These are phyloP conservation scores for Calyptomena viridis DNA, from an alignment of 2,113 vertebrate genomes.

Conservation along the genomic window DNA sequence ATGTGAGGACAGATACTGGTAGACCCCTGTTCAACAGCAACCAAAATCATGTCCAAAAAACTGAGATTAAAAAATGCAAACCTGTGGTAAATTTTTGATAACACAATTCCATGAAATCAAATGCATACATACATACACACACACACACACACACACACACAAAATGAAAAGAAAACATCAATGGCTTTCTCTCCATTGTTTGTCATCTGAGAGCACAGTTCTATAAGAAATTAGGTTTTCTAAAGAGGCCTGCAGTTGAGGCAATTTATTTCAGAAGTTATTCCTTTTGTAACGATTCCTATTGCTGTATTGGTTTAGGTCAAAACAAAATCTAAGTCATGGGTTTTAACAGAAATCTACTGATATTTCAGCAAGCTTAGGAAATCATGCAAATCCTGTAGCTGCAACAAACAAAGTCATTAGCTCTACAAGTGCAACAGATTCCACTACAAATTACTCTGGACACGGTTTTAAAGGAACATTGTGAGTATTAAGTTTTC, in stretches of 20 bases:
- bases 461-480: neutral
- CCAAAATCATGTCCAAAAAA: neutral
- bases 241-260: neutral
- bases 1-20: neutral
- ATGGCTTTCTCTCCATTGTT: too few relatives aligned
- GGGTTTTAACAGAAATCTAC: neutral
- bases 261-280: neutral
- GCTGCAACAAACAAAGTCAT: neutral
- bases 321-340: neutral
- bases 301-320: neutral
- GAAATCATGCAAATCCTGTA: neutral
- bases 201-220: neutral
- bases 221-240: neutral
- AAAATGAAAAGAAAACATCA: neutral
- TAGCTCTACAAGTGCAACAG: neutral
- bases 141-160: neutral
- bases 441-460: neutral
- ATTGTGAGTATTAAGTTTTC: neutral
- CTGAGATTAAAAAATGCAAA: neutral
- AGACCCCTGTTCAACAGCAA: neutral
- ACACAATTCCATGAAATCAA: neutral
- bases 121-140: rapidly evolving
- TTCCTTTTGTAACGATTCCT: neutral
- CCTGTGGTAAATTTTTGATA: neutral
- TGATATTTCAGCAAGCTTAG: neutral